phyloP scores from a whole-genome alignment of 2,113 vertebrate species.

The Phylloscopus whistleri region DNA sequence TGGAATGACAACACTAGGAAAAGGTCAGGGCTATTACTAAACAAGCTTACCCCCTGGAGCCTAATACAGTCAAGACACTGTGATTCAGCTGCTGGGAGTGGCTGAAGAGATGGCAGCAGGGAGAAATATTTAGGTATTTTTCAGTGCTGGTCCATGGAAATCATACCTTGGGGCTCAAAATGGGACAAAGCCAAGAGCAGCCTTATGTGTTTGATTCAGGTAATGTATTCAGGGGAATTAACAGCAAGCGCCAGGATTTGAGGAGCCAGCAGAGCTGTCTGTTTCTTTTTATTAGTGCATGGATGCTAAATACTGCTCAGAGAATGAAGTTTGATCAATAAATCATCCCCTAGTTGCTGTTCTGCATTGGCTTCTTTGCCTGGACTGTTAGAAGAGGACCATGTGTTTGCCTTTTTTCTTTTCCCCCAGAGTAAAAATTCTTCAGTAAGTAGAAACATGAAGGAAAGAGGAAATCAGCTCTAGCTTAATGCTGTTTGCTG shows the following conservation, averaged over 20 bases:
- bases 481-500: not conserved
- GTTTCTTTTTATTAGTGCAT: conserved; percentile 39
- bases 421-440: not conserved
- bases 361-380: not conserved
- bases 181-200: conserved; percentile 27
- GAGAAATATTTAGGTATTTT: conserved; percentile 53
- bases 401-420: conserved; percentile 26
- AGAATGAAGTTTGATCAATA: conserved; percentile 46
- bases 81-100: conserved; percentile 57
- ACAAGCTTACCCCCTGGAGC: conserved; percentile 64
- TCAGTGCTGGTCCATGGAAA: conserved; percentile 43
- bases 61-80: conserved; percentile 68
- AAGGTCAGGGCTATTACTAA: conserved; percentile 72
- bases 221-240: conserved; percentile 52
- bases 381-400: not conserved
- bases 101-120: conserved; percentile 36
- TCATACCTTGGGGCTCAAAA: conserved; percentile 57
- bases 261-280: conserved; percentile 45
- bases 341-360: conserved; percentile 39
- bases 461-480: not conserved
- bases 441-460: not conserved
- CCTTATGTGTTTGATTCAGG: conserved; percentile 36
- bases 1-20: conserved; percentile 66
- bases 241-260: conserved; percentile 1
- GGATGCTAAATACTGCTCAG: conserved; percentile 47